These are phyloP conservation scores for Saccostrea echinata DNA, from an alignment of 1,140 invertebrate species.

Conservation along the genomic window DNA sequence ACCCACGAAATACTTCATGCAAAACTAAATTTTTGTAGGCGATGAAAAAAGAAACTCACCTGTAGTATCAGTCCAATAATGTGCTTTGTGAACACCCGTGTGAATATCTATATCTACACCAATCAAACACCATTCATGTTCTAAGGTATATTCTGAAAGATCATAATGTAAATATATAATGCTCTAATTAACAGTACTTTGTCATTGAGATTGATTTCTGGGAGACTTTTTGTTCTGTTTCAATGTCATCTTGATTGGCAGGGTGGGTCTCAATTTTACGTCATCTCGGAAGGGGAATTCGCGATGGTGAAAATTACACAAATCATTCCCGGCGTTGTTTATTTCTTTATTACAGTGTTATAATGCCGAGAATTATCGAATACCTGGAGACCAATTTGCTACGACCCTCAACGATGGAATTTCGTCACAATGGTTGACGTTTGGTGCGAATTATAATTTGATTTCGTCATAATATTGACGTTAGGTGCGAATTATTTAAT, in stretches of 20 bases:
- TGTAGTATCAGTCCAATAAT: not conserved
- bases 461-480: not conserved
- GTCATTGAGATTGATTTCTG: conserved; percentile 20
- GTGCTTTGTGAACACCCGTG: not conserved
- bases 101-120: not conserved
- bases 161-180: not conserved
- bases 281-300: conserved; percentile 26
- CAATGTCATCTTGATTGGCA: conserved; percentile 19
- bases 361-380: conserved; percentile 30
- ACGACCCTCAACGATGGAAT: not conserved
- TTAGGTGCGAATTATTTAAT: conserved; percentile 8
- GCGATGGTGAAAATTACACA: conserved; percentile 21
- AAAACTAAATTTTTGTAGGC: too few species aligned
- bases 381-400: conserved; percentile 5
- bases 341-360: conserved; percentile 35
- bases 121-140: conserved; percentile 23
- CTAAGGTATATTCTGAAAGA: not conserved
- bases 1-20: too few species aligned
- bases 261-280: conserved; percentile 11
- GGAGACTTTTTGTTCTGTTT: conserved; percentile 22
- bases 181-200: conserved; percentile 37
- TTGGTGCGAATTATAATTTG: not conserved
- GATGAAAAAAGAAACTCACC: not conserved
- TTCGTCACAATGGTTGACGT: conserved; percentile 26
- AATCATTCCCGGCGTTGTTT: not conserved